These are phyloP conservation scores for Exocentrus adspersus DNA, from an alignment of 2,888 invertebrate species.

Conservation along the genomic window DNA sequence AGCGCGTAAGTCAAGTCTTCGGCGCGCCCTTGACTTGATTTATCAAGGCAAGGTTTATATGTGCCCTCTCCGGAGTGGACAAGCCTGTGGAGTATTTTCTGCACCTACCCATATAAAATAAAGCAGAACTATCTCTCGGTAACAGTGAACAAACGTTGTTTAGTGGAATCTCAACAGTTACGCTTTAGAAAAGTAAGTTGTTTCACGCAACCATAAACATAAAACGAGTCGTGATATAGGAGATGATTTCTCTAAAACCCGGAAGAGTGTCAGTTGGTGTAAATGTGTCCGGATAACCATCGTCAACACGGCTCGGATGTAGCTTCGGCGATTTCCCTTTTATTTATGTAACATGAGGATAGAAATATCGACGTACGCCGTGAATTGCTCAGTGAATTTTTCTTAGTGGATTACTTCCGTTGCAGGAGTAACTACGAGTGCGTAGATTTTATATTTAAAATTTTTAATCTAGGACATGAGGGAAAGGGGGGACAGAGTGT, in stretches of 20 bases:
- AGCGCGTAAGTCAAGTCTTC: conserved; percentile 12
- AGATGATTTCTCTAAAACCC: conserved; percentile 24
- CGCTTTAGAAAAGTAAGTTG: conserved; percentile 29
- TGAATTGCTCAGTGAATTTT: not conserved
- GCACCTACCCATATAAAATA: conserved; percentile 29
- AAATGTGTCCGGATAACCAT: conserved; percentile 16
- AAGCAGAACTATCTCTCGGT: conserved; percentile 25
- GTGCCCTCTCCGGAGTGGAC: conserved; percentile 41
- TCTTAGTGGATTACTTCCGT: not conserved
- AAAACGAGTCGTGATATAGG: conserved; percentile 24
- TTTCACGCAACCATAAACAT: conserved; percentile 29
- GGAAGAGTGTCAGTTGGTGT: conserved; percentile 38
- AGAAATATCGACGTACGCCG: not conserved
- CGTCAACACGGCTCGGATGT: not conserved
- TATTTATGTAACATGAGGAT: conserved; percentile 3
- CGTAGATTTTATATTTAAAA: too few relatives aligned
- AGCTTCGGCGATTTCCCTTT: conserved; percentile 4
- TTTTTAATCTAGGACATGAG: too few relatives aligned
- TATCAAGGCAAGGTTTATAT: conserved; percentile 53
- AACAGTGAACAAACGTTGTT: conserved; percentile 33
- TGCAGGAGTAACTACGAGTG: too few relatives aligned
- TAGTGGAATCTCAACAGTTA: conserved; percentile 24
- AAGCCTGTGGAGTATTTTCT: conserved; percentile 31
- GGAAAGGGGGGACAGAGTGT: too few relatives aligned
- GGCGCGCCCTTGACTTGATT: conserved; percentile 53